Conservation (phyloP, 2,113 vertebrate species). For the Arothron firmamentum region DNA sequence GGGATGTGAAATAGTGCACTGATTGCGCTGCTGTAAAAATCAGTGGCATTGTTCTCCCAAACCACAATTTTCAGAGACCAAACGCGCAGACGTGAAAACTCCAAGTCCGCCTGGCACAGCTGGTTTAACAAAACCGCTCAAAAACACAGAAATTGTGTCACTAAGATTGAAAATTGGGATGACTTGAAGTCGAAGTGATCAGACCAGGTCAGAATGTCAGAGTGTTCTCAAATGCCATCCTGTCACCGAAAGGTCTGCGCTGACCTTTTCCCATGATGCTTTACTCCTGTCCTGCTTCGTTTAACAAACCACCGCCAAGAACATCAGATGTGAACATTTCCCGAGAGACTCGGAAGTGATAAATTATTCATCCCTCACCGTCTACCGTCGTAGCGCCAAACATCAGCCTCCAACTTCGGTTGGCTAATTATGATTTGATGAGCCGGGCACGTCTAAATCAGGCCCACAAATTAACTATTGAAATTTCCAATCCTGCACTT, state of each 20-base stretch:
- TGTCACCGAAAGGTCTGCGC: constrained; percentile 36
- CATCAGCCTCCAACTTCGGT: constrained; percentile 56
- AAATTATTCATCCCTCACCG: constrained; percentile 58
- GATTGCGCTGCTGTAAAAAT: constrained; percentile 55
- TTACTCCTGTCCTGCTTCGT: constrained; percentile 50
- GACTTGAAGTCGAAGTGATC: constrained; percentile 1
- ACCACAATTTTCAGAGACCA: constrained; percentile 27
- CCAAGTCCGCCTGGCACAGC: background rate
- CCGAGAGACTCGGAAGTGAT: constrained; percentile 46
- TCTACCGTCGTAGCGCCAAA: constrained; percentile 57
- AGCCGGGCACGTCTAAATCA: constrained; percentile 59
- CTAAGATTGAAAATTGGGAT: constrained; percentile 1
- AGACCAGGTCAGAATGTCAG: constrained; percentile 14
- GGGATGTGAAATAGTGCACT: constrained; percentile 28
- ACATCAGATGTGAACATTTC: constrained; percentile 56
- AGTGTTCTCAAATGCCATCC: constrained; percentile 42
- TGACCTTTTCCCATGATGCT: constrained; percentile 66
- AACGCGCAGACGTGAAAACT: constrained; percentile 14
- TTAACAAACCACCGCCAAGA: constrained; percentile 62
- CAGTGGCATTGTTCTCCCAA: constrained; percentile 40
- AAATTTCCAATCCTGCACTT: constrained; percentile 50
- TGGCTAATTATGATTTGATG: constrained; percentile 67
- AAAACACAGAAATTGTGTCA: background rate
- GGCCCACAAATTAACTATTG: constrained; percentile 54
- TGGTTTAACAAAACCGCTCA: too few relatives aligned